Conservation (phyloP, 1,140 invertebrate genomes). For the Lasaia peninsularis region DNA sequence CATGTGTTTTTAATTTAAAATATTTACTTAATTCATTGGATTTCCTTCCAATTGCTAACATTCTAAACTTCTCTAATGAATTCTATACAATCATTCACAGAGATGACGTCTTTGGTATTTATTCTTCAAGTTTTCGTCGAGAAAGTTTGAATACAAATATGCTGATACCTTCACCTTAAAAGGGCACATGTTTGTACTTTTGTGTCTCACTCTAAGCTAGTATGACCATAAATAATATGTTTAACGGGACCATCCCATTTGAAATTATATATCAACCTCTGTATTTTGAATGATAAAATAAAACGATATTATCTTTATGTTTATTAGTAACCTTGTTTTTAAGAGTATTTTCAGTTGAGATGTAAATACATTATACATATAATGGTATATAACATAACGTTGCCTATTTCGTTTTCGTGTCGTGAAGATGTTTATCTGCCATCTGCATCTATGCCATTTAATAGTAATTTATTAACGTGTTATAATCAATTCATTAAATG, state of each 20-base stretch:
- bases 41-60: constrained; percentile 33
- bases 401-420: too few species aligned
- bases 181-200: neutral
- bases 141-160: constrained; percentile 17
- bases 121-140: constrained; percentile 13
- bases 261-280: neutral
- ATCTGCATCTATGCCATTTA: too few species aligned
- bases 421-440: too few species aligned
- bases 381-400: too few species aligned
- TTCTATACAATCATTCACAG: constrained; percentile 12
- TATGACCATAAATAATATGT: neutral
- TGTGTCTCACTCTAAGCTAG: neutral
- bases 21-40: constrained; percentile 37
- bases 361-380: too few species aligned
- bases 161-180: constrained; percentile 3
- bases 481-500: too few species aligned
- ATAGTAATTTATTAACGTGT: too few species aligned
- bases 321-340: too few species aligned
- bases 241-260: neutral
- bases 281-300: neutral
- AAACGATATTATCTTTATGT: too few species aligned
- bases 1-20: too few species aligned
- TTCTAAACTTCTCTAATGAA: constrained; percentile 22
- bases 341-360: too few species aligned
- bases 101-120: neutral